These are phyloP conservation scores for Dryobates pubescens DNA, from an alignment of 2,797 vertebrate genomes.

Conservation along the genomic window DNA sequence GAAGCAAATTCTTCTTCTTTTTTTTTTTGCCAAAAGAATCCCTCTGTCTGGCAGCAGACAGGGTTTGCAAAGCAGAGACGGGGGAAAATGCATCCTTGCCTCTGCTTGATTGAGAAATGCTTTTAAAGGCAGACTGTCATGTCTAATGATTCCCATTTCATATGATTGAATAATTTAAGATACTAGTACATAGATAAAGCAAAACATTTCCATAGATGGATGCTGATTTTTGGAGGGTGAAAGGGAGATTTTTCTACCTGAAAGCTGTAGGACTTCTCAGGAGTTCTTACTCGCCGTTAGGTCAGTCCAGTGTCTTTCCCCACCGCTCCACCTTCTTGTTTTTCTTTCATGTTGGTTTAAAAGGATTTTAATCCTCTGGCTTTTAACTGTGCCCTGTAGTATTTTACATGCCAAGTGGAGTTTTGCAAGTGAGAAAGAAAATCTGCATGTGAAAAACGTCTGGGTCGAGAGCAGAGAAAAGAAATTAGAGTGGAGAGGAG, in stretches of 20 bases:
- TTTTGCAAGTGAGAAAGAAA: background rate
- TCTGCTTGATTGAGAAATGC: background rate
- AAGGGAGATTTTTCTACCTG: background rate
- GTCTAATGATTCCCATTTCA: constrained; percentile 15
- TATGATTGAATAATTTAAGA: background rate
- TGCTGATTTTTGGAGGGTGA: background rate
- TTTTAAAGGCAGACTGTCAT: background rate
- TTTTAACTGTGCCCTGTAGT: background rate
- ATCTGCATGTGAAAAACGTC: background rate
- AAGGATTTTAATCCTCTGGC: background rate
- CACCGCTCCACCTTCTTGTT: background rate
- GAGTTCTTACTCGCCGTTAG: background rate
- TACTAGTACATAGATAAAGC: background rate
- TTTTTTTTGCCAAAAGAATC: background rate
- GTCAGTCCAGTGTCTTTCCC: background rate
- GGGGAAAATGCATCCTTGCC: background rate
- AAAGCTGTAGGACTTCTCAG: background rate
- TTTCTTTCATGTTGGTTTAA: background rate
- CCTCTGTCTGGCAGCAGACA: constrained; percentile 23
- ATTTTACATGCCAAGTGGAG: background rate
- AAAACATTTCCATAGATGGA: background rate
- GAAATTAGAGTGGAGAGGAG: background rate
- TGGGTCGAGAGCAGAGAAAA: background rate
- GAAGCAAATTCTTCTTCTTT: background rate
- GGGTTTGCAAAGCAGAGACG: background rate